Conservation (phyloP, 2,113 vertebrate species). For the Chaetodon auriga region DNA sequence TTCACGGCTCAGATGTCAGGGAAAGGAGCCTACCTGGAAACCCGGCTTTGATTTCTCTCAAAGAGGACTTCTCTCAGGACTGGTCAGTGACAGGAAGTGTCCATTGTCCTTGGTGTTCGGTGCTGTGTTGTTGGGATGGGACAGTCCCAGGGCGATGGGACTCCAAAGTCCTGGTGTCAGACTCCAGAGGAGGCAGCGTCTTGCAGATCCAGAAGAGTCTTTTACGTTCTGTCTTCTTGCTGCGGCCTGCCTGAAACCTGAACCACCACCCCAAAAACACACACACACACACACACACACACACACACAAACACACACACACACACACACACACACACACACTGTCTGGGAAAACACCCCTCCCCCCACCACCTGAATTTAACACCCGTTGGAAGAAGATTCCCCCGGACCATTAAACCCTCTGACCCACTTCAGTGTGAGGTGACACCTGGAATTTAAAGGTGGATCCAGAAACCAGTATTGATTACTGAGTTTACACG, state of each 20-base stretch:
- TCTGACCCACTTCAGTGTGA: conserved; percentile 43
- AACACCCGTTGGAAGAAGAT: conserved; percentile 19
- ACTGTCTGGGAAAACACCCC: conserved; percentile 11
- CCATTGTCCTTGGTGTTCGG: neutral
- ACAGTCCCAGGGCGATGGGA: conserved; percentile 12
- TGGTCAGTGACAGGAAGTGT: conserved; percentile 21
- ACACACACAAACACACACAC: too few relatives aligned
- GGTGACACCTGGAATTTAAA: neutral
- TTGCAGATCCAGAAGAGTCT: neutral
- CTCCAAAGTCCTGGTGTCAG: conserved; percentile 1
- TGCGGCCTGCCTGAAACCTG: conserved; percentile 41
- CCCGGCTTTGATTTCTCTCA: neutral
- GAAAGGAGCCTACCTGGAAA: neutral
- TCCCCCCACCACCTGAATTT: conserved; percentile 11
- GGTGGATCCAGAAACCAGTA: too few relatives aligned
- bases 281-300: too few relatives aligned
- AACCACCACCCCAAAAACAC: neutral
- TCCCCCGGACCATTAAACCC: conserved; percentile 15
- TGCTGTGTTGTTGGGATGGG: conserved; percentile 12
- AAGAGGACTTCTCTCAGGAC: neutral
- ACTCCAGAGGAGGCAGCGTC: neutral
- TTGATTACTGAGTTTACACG: too few relatives aligned
- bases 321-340: neutral
- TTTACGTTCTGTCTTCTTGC: conserved; percentile 2
- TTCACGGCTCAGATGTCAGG: conserved; percentile 41